Percentiles rank a stretch among this genome's conserved stretches.
Evolutionary conservation across 2,888 invertebrate genomes (phyloP).

Genomic region (Calameuta filiformis): DNA sequence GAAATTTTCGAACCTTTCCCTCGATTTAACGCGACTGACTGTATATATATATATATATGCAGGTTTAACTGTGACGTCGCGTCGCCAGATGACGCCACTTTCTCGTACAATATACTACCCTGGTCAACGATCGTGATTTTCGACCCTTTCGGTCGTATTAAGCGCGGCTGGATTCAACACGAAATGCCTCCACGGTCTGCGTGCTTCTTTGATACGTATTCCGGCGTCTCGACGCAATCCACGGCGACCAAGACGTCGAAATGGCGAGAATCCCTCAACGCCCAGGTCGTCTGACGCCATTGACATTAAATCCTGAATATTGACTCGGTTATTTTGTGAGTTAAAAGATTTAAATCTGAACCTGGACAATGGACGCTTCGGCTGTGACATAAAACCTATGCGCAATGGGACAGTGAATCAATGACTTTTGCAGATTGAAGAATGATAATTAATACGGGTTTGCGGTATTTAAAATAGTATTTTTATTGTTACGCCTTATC

Average conservation of each 20-base stretch:
- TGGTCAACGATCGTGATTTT: conserved; percentile 15
- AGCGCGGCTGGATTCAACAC: not conserved
- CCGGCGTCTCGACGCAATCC: not conserved
- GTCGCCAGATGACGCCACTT: not conserved
- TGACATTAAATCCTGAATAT: not conserved
- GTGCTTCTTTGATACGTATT: not conserved
- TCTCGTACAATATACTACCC: conserved; percentile 10
- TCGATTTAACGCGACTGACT: not conserved
- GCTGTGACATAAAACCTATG: not conserved
- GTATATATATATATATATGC: not conserved
- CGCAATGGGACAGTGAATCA: not conserved
- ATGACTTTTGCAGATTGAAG: not conserved
- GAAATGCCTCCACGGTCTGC: not conserved
- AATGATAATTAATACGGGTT: not conserved
- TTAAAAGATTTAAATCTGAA: not conserved
- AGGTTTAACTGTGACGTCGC: not conserved
- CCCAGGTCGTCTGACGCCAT: not conserved
- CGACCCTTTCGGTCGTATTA: conserved; percentile 20
- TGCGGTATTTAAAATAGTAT: not conserved
- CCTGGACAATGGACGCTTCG: not conserved
- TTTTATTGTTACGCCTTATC: not conserved
- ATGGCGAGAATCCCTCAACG: not conserved
- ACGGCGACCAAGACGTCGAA: not conserved
- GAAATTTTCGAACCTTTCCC: conserved; percentile 15
- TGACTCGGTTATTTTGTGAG: not conserved